Evolutionary conservation across 2,113 vertebrate genomes (phyloP).

Genomic region (Malurus cyaneus): DNA sequence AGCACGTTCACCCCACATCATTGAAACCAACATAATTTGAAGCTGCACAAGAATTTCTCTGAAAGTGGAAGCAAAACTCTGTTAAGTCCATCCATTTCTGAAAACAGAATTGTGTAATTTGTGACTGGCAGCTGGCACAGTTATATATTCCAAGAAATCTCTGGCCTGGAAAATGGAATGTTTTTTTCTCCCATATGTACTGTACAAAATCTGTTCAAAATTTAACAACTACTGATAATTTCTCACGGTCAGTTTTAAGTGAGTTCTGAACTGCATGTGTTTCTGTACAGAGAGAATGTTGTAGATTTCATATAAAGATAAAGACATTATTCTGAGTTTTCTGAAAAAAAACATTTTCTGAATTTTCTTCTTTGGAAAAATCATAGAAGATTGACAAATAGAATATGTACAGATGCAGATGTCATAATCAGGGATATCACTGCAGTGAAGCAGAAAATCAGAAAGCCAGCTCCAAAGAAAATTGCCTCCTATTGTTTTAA

Average conservation of each 20-base stretch:
- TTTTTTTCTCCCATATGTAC: not conserved
- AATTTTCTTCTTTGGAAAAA: not conserved
- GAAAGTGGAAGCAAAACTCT: not conserved
- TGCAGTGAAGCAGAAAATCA: constrained; percentile 24
- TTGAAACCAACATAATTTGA: not conserved
- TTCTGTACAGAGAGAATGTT: not conserved
- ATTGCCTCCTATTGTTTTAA: not conserved
- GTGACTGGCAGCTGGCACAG: not conserved
- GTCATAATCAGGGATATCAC: constrained; percentile 11
- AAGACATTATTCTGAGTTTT: not conserved
- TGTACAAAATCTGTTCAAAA: not conserved
- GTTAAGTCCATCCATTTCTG: not conserved
- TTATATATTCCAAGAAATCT: not conserved
- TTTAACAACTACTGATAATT: not conserved
- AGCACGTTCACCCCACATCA: not conserved
- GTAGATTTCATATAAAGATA: not conserved
- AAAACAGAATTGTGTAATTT: not conserved
- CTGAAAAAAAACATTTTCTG: not conserved
- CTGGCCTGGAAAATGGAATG: not conserved
- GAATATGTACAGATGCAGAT: not conserved
- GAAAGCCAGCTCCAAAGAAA: constrained; percentile 10
- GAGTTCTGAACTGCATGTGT: not conserved
- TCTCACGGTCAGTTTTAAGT: not conserved
- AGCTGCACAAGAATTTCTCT: not conserved
- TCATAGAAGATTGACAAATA: not conserved